Conservation (phyloP, 2,888 invertebrate genomes). For the Timema cristinae region DNA sequence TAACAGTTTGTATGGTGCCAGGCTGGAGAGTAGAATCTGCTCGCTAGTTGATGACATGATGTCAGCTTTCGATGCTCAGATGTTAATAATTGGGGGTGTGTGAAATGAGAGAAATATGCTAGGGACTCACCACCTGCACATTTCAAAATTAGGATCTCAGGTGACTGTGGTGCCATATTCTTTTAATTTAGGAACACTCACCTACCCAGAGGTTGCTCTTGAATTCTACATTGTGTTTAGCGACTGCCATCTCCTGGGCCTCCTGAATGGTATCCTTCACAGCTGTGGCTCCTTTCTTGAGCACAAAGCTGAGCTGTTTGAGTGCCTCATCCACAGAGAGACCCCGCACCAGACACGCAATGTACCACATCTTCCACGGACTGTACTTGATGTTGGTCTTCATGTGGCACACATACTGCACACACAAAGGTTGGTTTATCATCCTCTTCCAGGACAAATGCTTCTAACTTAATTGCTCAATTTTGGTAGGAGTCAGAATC, state of each 20-base stretch:
- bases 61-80: too few species aligned
- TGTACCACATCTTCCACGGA: slow-evolving; percentile 89
- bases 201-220: slow-evolving; percentile 94
- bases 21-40: too few species aligned
- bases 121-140: too few species aligned
- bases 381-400: slow-evolving; percentile 83
- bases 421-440: slow-evolving; percentile 21
- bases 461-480: slow-evolving; percentile 10
- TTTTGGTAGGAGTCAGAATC: neutral
- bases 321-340: slow-evolving; percentile 92
- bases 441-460: neutral
- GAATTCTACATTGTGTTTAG: slow-evolving; percentile 89
- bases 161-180: too few species aligned
- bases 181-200: slow-evolving; percentile 45
- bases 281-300: slow-evolving; percentile 71
- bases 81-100: too few species aligned
- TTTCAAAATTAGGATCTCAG: too few species aligned
- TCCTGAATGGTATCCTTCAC: slow-evolving; percentile 77
- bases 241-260: slow-evolving; percentile 83
- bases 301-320: slow-evolving; percentile 79
- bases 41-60: too few species aligned
- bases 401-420: slow-evolving; percentile 83
- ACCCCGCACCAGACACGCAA: slow-evolving; percentile 82
- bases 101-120: too few species aligned
- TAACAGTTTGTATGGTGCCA: too few species aligned